Base-by-base conservation (phyloP, 2,888 invertebrate genomes). In the Galeopsomyia nigrocyanea region DNA sequence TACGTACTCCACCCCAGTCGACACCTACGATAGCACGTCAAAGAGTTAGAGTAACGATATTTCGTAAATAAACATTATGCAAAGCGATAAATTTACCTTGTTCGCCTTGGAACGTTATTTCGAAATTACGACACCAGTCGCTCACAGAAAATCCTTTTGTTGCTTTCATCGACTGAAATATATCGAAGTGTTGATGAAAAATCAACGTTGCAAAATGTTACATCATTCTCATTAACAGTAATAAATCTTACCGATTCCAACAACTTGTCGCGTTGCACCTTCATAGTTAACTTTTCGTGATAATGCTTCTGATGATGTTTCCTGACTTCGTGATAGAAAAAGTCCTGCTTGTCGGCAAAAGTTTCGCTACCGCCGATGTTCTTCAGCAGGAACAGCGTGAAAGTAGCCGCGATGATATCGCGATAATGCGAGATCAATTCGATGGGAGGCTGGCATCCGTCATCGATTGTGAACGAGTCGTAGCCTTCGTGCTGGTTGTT, bases 341-440 rank as follows among this genome's bases (percentile, higher is more conserved):
- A 92, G 78, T 91, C 89, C 85, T 78, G 95, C 89, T 89, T 94
- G 73, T 90, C 90, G 85, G 96, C 95, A 84, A 98, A 97, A 14
- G 96, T 94, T 87, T 97, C 97, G 58, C 96, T 97, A 2, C 97
- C 97, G 64, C 97, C 97, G 86, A 96, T 96, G 88, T 97, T 97
- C 88, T 95, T 95, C 46, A 96, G 88, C 77, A 97, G 90, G 84
- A 97, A 95, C 83, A 95, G 93, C 1, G 96, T 95, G 87, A 96
- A 97, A 22, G 96, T 95, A 73, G 97, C 97, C 5, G 96, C 96
- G 78, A 97, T 94, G 63, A 97, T 93, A 86, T 96, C 96, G 2
- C 96, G 90, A 86, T 96, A 95, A 77, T 93, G 91, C 2, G 95
- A 93, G 72, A 92, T 91, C 79, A 97, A 88, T 86, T 94, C 92